A percentile compares a stretch with the other conserved stretches of the same genome.
Evolutionary conservation across 2,797 vertebrate genomes (phyloP).

Genomic region (Tragopan temminckii): DNA sequence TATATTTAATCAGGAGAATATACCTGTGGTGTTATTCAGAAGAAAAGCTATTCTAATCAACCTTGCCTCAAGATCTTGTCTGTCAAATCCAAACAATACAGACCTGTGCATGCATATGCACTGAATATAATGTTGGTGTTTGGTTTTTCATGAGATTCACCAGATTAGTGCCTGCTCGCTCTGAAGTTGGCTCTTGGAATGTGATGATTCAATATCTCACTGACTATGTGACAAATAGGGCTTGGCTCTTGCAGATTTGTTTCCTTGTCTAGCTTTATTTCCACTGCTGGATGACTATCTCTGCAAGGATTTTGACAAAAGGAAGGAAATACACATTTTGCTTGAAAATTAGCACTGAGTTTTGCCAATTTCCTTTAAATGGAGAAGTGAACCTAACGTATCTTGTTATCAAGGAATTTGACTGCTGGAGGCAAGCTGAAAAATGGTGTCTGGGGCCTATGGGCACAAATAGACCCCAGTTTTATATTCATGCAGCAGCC

Average conservation of each 20-base stretch:
- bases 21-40: neutral
- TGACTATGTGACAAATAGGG: neutral
- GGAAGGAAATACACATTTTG: neutral
- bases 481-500: neutral
- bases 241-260: neutral
- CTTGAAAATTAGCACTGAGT: neutral
- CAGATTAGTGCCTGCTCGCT: conserved; percentile 18
- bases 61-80: conserved; percentile 27
- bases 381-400: neutral
- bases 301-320: neutral
- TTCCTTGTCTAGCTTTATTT: neutral
- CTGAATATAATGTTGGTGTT: conserved; percentile 17
- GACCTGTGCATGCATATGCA: conserved; percentile 18
- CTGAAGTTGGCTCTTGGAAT: conserved; percentile 62
- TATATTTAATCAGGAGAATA: neutral
- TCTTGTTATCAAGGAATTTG: neutral
- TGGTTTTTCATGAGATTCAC: conserved; percentile 42
- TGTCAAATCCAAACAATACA: conserved; percentile 43
- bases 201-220: conserved; percentile 51
- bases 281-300: neutral
- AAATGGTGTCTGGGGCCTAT: neutral
- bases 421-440: neutral
- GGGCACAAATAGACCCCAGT: neutral
- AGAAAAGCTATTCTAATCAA: conserved; percentile 19
- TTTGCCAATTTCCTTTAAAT: neutral